phyloP scores from a whole-genome alignment of 1,140 invertebrate species.

The Octopus sinensis region DNA sequence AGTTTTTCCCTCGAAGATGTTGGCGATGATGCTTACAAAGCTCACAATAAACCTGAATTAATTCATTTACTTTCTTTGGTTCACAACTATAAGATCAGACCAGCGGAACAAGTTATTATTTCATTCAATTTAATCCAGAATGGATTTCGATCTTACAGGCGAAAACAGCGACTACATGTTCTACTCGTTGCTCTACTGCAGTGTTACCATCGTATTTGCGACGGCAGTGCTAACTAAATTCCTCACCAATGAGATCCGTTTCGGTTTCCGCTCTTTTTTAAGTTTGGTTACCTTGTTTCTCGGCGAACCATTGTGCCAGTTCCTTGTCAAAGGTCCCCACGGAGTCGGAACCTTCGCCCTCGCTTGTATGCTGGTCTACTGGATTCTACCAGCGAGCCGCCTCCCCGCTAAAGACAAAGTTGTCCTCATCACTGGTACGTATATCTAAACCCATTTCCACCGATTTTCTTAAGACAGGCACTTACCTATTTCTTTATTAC shows the following conservation, averaged over 20 bases:
- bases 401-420: constrained; percentile 47
- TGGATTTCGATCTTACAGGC: constrained; percentile 38
- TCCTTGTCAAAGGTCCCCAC: constrained; percentile 51
- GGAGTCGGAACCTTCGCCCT: constrained; percentile 47
- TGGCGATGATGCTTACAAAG: too few relatives aligned
- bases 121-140: neutral
- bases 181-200: constrained; percentile 52
- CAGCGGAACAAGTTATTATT: too few relatives aligned
- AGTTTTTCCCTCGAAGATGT: too few relatives aligned
- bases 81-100: too few relatives aligned
- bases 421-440: constrained; percentile 50
- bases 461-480: too few relatives aligned
- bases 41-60: too few relatives aligned
- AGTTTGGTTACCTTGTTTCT: constrained; percentile 50
- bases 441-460: neutral
- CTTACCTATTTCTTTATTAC: too few relatives aligned
- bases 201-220: constrained; percentile 52
- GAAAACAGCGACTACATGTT: constrained; percentile 47
- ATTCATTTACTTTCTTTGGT: too few relatives aligned
- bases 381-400: constrained; percentile 51
- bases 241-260: constrained; percentile 53
- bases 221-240: constrained; percentile 55
- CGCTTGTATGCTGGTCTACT: constrained; percentile 51
- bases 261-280: constrained; percentile 52
- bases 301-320: constrained; percentile 55